Conservation (phyloP, 2,797 vertebrate genomes). For the Smutsia temminckii region DNA sequence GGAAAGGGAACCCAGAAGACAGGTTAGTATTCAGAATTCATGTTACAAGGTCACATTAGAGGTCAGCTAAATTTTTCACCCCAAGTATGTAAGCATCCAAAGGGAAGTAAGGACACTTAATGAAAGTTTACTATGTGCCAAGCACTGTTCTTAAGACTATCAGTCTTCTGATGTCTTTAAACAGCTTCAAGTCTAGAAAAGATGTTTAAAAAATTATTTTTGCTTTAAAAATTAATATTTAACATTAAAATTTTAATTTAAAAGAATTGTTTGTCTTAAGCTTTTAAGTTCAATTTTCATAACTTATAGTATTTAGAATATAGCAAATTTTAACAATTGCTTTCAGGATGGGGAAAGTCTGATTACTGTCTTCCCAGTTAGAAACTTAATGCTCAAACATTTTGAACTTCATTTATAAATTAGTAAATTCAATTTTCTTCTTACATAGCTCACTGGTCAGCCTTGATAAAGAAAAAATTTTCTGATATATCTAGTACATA, state of each 20-base stretch:
- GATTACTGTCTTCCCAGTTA: neutral
- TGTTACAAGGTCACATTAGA: neutral
- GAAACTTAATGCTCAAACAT: neutral
- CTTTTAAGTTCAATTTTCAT: neutral
- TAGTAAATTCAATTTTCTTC: neutral
- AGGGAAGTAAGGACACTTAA: neutral
- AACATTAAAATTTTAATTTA: neutral
- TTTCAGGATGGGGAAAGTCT: neutral
- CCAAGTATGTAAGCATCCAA: neutral
- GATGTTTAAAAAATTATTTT: neutral
- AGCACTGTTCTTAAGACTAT: neutral
- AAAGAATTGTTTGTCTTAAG: neutral
- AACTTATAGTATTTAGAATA: neutral
- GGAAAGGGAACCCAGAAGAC: neutral
- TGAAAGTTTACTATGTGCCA: neutral
- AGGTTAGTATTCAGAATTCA: neutral
- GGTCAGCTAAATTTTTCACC: neutral
- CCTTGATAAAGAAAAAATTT: neutral
- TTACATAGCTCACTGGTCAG: neutral
- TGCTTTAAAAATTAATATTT: neutral
- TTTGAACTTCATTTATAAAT: neutral
- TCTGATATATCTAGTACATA: neutral
- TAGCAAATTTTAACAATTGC: neutral
- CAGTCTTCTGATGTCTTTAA: neutral
- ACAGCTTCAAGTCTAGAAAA: neutral